These are phyloP conservation scores for Rhegmatorhina hoffmannsi DNA, from an alignment of 2,113 vertebrate species.

Conservation along the genomic window DNA sequence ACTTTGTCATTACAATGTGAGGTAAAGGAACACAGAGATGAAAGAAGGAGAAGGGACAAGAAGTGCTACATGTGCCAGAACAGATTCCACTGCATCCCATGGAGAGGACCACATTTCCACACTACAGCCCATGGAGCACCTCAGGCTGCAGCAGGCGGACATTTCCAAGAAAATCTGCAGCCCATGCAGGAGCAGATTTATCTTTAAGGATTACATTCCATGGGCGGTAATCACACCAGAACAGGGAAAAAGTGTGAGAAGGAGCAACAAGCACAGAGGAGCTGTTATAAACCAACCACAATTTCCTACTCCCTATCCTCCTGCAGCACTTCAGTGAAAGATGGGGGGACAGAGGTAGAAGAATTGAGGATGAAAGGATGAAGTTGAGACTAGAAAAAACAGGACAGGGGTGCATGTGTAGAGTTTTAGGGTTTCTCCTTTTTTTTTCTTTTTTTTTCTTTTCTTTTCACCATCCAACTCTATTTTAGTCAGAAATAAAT, in stretches of 20 bases:
- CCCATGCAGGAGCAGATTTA: not conserved
- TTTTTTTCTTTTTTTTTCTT: not conserved
- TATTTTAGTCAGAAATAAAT: not conserved
- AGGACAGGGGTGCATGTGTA: rapidly evolving
- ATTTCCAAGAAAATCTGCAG: not conserved
- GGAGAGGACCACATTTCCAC: not conserved
- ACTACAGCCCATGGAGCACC: not conserved
- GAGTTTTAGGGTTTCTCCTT: not conserved
- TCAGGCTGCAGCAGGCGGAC: not conserved
- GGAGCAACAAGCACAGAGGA: not conserved
- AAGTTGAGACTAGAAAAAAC: not conserved
- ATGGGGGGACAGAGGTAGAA: not conserved
- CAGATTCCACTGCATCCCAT: not conserved
- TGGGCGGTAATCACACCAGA: not conserved
- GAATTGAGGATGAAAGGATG: not conserved
- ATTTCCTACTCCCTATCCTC: rapidly evolving
- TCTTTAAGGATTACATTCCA: not conserved
- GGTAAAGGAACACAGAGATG: not conserved
- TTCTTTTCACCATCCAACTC: not conserved
- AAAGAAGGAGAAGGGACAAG: not conserved
- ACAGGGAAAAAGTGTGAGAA: not conserved
- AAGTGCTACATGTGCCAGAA: not conserved
- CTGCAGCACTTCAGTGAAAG: not conserved
- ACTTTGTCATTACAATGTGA: not conserved
- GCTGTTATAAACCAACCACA: not conserved